A percentile compares a stretch with the other conserved stretches of the same genome.
These are phyloP conservation scores for Notolabrus celidotus DNA, from an alignment of 2,797 vertebrate species.

Conservation along the genomic window DNA sequence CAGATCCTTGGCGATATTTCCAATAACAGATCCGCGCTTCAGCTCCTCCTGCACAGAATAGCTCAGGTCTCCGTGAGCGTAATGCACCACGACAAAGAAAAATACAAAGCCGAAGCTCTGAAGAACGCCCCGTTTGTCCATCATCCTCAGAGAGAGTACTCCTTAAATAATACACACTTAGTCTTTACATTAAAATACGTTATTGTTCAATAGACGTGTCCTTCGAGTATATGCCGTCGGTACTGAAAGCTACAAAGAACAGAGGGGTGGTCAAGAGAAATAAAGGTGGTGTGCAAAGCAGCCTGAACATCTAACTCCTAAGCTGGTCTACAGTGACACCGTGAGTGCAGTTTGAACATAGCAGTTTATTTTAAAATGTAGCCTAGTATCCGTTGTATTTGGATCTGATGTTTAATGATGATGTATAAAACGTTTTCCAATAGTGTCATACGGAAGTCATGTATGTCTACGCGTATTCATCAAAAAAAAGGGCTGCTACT, in stretches of 20 bases:
- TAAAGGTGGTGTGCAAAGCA: constrained; percentile 36
- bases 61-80: constrained; percentile 45
- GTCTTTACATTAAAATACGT: accelerated
- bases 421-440: too few relatives aligned
- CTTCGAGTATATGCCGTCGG: not conserved
- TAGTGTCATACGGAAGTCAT: too few relatives aligned
- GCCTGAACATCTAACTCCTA: not conserved
- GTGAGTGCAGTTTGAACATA: constrained; percentile 34
- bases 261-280: not conserved
- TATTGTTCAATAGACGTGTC: accelerated
- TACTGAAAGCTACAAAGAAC: not conserved
- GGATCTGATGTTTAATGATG: too few relatives aligned
- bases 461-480: too few relatives aligned
- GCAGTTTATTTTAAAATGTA: constrained; percentile 13
- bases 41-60: constrained; percentile 57
- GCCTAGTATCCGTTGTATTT: too few relatives aligned
- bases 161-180: accelerated
- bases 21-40: constrained; percentile 59
- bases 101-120: constrained; percentile 25
- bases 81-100: constrained; percentile 39
- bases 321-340: constrained; percentile 68
- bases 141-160: not conserved
- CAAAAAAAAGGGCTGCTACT: too few relatives aligned
- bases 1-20: constrained; percentile 74
- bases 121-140: not conserved